phyloP scores from a whole-genome alignment of 2,113 vertebrate genomes.

The Hypomesus transpacificus region DNA sequence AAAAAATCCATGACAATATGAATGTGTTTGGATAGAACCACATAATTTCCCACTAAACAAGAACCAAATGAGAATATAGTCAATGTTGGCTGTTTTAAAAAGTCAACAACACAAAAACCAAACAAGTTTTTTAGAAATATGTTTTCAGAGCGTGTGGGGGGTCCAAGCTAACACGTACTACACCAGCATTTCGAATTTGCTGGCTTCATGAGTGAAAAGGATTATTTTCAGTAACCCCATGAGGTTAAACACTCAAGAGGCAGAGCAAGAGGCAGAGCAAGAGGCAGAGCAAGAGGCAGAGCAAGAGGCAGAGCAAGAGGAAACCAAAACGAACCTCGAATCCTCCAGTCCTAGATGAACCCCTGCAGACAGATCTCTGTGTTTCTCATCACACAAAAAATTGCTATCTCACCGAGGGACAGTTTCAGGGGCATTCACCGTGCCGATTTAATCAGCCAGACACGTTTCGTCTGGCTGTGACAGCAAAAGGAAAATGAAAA shows the following conservation, averaged over 20 bases:
- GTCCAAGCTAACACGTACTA: background rate
- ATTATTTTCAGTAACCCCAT: constrained; percentile 15
- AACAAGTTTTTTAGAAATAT: background rate
- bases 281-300: too few species aligned
- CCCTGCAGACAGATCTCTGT: constrained; percentile 31
- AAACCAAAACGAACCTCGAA: constrained; percentile 28
- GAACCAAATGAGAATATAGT: constrained; percentile 2
- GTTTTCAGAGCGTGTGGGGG: background rate
- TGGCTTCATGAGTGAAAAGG: constrained; percentile 4
- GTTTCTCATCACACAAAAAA: constrained; percentile 41
- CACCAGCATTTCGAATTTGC: background rate
- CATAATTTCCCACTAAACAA: background rate
- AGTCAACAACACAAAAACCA: background rate
- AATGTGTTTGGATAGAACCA: background rate
- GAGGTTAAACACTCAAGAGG: constrained; percentile 17
- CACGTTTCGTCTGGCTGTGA: constrained; percentile 36
- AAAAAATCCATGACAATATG: background rate
- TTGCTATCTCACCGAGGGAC: constrained; percentile 26
- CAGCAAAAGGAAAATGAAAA: constrained; percentile 33
- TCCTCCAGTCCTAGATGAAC: constrained; percentile 20
- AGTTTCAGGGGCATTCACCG: constrained; percentile 36
- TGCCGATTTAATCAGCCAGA: constrained; percentile 46
- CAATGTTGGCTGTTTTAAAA: background rate
- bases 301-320: background rate
- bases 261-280: too few species aligned